Percentiles rank a stretch among this genome's conserved stretches.
phyloP scores from a whole-genome alignment of 2,113 vertebrate species.

The Mus pahari region DNA sequence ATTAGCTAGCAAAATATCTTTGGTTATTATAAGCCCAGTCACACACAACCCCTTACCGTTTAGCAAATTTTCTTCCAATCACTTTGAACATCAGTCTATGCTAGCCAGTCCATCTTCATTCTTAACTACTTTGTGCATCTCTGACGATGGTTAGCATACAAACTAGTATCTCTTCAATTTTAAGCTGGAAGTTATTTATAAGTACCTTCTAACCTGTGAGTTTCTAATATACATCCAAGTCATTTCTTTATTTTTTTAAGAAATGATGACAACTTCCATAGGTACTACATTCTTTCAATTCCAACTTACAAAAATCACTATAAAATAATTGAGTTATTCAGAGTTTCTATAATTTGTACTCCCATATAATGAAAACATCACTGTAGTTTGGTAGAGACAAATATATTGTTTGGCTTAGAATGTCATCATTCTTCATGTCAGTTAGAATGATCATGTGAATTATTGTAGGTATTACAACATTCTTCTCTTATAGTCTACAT shows the following conservation, averaged over 20 bases:
- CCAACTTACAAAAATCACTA: background rate
- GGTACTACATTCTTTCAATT: background rate
- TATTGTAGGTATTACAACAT: background rate
- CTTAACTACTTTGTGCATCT: background rate
- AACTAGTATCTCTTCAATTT: background rate
- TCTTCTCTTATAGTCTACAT: background rate
- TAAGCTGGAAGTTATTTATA: background rate
- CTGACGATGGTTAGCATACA: background rate
- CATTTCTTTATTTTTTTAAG: background rate
- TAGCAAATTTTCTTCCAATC: background rate
- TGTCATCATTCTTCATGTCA: background rate
- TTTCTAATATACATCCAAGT: background rate
- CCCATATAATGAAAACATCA: background rate
- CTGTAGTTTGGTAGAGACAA: background rate
- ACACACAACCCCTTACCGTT: background rate
- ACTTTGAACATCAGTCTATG: background rate
- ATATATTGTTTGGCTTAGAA: background rate
- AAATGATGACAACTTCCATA: background rate
- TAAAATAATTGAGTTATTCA: background rate
- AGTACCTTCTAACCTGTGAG: background rate
- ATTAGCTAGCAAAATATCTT: background rate
- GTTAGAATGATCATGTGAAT: background rate
- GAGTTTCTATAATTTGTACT: background rate
- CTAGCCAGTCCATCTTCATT: background rate
- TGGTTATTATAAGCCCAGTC: no score